These are phyloP conservation scores for Desmodus rotundus DNA, from an alignment of 2,113 vertebrate species.

Conservation along the genomic window DNA sequence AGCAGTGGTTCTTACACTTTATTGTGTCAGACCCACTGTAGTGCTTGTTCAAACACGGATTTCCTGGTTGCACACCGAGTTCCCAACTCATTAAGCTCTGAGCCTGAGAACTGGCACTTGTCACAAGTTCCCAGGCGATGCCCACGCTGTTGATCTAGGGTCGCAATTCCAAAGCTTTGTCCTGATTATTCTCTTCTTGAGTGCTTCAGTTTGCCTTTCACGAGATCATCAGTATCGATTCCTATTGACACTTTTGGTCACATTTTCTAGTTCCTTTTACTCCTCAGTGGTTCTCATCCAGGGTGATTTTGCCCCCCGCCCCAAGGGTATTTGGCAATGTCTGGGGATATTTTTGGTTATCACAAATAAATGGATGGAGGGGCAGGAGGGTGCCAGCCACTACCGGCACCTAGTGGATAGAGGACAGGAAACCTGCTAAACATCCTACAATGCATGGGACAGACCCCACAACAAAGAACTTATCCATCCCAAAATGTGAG, in stretches of 20 bases:
- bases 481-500: background rate
- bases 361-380: background rate
- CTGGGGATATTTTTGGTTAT: background rate
- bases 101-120: background rate
- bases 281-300: background rate
- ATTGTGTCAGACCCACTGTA: background rate
- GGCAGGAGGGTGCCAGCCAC: background rate
- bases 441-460: background rate
- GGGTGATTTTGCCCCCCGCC: background rate
- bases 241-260: background rate
- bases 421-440: background rate
- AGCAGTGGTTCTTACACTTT: background rate
- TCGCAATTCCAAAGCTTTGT: background rate
- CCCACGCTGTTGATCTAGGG: accelerated
- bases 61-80: background rate
- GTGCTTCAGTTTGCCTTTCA: background rate
- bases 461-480: background rate
- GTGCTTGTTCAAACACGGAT: background rate
- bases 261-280: background rate
- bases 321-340: background rate
- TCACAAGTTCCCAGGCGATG: background rate
- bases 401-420: background rate
- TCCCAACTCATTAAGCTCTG: background rate
- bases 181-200: background rate
- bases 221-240: background rate